A percentile compares a stretch with the other conserved stretches of the same genome.
Evolutionary conservation across 37 sponge, comb jelly and placozoan genomes (phyloP).

Genomic region (Geodia barretti): DNA sequence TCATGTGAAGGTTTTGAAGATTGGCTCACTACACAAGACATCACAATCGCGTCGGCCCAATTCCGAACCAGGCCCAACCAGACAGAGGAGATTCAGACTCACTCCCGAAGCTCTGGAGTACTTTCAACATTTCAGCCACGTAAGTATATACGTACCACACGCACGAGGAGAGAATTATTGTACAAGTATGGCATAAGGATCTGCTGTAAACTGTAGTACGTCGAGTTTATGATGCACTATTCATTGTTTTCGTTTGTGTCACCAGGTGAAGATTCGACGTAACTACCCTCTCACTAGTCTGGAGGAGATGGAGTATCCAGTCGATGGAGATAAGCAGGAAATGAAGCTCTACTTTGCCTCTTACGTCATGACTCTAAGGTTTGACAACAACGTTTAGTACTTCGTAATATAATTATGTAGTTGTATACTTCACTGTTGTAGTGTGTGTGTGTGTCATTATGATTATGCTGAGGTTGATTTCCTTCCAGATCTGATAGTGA

Average conservation of each 20-base stretch:
- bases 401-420: no score
- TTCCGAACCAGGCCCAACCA: slow-evolving; percentile 17
- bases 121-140: slow-evolving; percentile 55
- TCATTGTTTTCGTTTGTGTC: no score
- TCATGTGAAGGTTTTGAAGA: slow-evolving; percentile 7
- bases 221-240: no score
- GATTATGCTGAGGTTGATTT: not conserved
- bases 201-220: no score
- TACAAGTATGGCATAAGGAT: no score
- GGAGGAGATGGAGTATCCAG: slow-evolving; percentile 29
- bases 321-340: slow-evolving; percentile 3
- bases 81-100: slow-evolving; percentile 32
- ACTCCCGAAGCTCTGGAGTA: slow-evolving; percentile 60
- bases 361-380: slow-evolving; percentile 21
- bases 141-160: not conserved
- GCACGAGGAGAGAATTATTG: no score
- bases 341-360: slow-evolving; percentile 36
- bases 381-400: not conserved
- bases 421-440: not conserved
- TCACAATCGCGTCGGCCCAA: slow-evolving; percentile 13
- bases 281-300: slow-evolving; percentile 63
- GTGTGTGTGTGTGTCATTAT: not conserved
- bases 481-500: slow-evolving; percentile 13
- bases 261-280: slow-evolving; percentile 56
- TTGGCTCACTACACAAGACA: slow-evolving; percentile 37